These are phyloP conservation scores for Xanthorhoe spadicearia DNA, from an alignment of 2,888 invertebrate genomes.

Conservation along the genomic window DNA sequence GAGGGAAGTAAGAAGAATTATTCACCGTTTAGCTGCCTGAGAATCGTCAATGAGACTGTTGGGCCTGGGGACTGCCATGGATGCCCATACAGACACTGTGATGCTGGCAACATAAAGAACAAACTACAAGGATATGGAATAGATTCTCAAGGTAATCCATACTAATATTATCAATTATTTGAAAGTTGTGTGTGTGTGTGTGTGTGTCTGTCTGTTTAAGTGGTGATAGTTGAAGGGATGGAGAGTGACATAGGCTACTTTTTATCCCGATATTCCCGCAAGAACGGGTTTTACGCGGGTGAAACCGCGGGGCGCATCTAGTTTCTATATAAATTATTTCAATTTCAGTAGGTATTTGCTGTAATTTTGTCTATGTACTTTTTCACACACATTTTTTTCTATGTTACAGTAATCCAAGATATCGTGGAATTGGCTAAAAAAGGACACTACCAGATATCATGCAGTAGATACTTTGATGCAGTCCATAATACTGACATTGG, in stretches of 20 bases:
- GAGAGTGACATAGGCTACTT: too few relatives aligned
- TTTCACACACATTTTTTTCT: not conserved
- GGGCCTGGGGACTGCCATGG: conserved; percentile 95
- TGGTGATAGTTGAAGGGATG: too few relatives aligned
- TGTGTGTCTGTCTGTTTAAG: too few relatives aligned
- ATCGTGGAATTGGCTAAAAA: conserved; percentile 89
- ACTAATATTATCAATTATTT: too few relatives aligned
- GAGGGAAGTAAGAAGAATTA: conserved; percentile 96
- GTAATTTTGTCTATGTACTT: too few relatives aligned
- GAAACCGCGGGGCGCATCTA: too few relatives aligned
- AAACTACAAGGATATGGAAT: conserved; percentile 89
- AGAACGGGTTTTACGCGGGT: too few relatives aligned
- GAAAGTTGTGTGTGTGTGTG: too few relatives aligned
- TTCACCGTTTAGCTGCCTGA: conserved; percentile 95
- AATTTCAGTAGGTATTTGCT: too few relatives aligned
- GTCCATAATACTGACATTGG: conserved; percentile 87
- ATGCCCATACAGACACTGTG: conserved; percentile 95
- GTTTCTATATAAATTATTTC: too few relatives aligned
- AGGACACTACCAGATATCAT: conserved; percentile 95
- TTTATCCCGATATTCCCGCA: too few relatives aligned
- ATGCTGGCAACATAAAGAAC: conserved; percentile 88
- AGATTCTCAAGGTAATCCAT: conserved; percentile 81
- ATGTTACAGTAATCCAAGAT: conserved; percentile 87
- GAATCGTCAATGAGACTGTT: conserved; percentile 91
- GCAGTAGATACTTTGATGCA: conserved; percentile 93